A percentile compares a stretch with the other conserved stretches of the same genome.
These are phyloP conservation scores for Ametastegia equiseti DNA, from an alignment of 2,888 invertebrate genomes.

Conservation along the genomic window DNA sequence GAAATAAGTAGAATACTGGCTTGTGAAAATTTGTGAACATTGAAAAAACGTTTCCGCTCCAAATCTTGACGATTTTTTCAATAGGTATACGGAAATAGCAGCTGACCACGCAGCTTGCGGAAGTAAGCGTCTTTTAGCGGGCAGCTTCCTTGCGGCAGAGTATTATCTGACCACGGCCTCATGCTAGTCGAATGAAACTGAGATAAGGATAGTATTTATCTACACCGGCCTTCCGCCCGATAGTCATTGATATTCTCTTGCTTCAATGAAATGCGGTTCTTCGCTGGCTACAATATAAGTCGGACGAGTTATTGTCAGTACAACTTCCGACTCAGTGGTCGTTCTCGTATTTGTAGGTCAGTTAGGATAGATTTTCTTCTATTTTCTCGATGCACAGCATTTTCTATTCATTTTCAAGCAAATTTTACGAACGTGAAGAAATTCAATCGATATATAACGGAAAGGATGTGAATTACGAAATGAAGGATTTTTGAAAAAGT, in stretches of 20 bases:
- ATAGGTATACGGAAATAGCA: neutral
- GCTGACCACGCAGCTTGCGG: neutral
- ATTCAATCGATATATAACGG: too few species aligned
- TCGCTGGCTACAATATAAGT: conserved; percentile 23
- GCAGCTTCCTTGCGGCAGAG: neutral
- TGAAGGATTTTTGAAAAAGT: too few species aligned
- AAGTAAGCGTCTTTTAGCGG: neutral
- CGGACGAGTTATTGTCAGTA: neutral
- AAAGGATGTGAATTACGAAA: too few species aligned
- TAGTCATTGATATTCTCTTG: conserved; percentile 55
- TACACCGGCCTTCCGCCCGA: conserved; percentile 71
- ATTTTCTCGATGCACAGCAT: too few species aligned
- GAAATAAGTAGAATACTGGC: neutral
- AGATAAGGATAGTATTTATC: conserved; percentile 58
- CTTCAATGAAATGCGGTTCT: conserved; percentile 12
- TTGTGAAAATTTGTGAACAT: too few species aligned
- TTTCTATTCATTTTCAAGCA: too few species aligned
- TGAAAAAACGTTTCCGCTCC: neutral
- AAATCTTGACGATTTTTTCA: neutral
- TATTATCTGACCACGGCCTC: conserved; percentile 7
- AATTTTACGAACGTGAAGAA: too few species aligned
- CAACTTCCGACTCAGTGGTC: conserved; percentile 1
- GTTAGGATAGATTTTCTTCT: conserved; percentile 1
- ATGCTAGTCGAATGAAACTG: neutral
- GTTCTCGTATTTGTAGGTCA: conserved; percentile 20